Conservation (phyloP, 2,888 invertebrate species). For the Aspidiotus destructor region DNA sequence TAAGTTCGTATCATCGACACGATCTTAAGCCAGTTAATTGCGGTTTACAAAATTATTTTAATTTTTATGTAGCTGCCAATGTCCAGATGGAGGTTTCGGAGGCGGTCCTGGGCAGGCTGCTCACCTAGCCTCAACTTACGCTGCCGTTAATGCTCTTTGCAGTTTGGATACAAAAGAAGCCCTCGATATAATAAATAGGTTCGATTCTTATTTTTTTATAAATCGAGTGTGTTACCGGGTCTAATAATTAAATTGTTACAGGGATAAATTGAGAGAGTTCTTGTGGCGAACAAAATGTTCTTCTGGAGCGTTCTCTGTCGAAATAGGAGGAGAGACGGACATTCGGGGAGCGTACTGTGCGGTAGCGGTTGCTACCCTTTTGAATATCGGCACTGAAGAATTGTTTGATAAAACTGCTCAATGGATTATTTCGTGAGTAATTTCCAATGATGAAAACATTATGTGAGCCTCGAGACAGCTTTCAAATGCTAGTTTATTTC, state of each 20-base stretch:
- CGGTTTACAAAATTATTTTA: background rate
- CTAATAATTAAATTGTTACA: slow-evolving; percentile 40
- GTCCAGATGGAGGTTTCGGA: slow-evolving; percentile 74
- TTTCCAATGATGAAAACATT: background rate
- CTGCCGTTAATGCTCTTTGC: slow-evolving; percentile 85
- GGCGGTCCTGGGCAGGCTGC: slow-evolving; percentile 89
- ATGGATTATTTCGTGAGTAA: slow-evolving; percentile 66
- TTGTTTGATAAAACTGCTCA: slow-evolving; percentile 78
- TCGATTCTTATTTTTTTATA: slow-evolving; percentile 34
- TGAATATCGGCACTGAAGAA: slow-evolving; percentile 63
- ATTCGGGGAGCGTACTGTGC: slow-evolving; percentile 97
- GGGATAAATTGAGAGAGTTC: slow-evolving; percentile 62
- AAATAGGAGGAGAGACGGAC: slow-evolving; percentile 85
- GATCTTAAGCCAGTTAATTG: background rate
- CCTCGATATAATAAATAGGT: slow-evolving; percentile 76
- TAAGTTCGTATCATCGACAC: slow-evolving; percentile 43
- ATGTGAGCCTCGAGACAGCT: background rate
- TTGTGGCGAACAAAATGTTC: slow-evolving; percentile 63
- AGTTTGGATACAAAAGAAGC: slow-evolving; percentile 77
- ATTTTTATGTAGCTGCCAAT: slow-evolving; percentile 54
- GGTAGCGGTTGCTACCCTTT: slow-evolving; percentile 74
- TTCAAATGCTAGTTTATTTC: slow-evolving; percentile 30
- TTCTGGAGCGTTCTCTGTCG: slow-evolving; percentile 87
- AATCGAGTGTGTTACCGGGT: background rate
- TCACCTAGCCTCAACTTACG: slow-evolving; percentile 95